Conservation (phyloP, 2,797 vertebrate genomes). For the Cyprinodon diabolis region DNA sequence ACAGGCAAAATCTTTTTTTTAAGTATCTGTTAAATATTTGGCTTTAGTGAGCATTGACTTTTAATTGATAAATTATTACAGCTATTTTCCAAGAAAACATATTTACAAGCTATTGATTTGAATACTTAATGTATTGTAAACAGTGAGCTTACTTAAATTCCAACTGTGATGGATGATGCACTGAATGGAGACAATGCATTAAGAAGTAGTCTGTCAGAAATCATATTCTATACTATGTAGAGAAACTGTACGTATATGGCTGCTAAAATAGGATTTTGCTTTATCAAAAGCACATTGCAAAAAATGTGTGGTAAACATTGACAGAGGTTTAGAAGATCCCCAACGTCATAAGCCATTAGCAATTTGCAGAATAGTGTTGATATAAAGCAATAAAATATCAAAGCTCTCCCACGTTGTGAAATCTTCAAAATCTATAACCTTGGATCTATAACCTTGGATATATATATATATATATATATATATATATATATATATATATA, state of each 20-base stretch:
- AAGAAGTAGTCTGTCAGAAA: conserved; percentile 57
- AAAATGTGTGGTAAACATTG: conserved; percentile 24
- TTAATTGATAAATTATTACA: conserved; percentile 9
- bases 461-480: too few relatives aligned
- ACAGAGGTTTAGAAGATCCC: conserved; percentile 13
- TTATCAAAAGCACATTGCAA: conserved; percentile 57
- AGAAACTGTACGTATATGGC: not conserved
- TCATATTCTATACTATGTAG: conserved; percentile 52
- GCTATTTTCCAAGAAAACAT: conserved; percentile 1
- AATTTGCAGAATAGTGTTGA: not conserved
- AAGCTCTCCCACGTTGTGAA: conserved; percentile 19
- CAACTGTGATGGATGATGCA: conserved; percentile 17
- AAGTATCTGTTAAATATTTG: not conserved
- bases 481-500: too few relatives aligned
- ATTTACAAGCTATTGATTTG: conserved; percentile 30
- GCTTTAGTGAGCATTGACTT: conserved; percentile 5
- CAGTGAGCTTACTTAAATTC: conserved; percentile 15
- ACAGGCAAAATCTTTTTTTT: not conserved
- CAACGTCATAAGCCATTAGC: not conserved
- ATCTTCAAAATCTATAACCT: conserved; percentile 20
- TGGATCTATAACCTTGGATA: conserved; percentile 1
- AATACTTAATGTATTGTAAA: conserved; percentile 24
- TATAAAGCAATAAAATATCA: conserved; percentile 9
- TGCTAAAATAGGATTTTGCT: conserved; percentile 46
- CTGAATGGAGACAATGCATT: conserved; percentile 48